These are phyloP conservation scores for Cuniculus paca DNA, from an alignment of 2,797 vertebrate species.

Conservation along the genomic window DNA sequence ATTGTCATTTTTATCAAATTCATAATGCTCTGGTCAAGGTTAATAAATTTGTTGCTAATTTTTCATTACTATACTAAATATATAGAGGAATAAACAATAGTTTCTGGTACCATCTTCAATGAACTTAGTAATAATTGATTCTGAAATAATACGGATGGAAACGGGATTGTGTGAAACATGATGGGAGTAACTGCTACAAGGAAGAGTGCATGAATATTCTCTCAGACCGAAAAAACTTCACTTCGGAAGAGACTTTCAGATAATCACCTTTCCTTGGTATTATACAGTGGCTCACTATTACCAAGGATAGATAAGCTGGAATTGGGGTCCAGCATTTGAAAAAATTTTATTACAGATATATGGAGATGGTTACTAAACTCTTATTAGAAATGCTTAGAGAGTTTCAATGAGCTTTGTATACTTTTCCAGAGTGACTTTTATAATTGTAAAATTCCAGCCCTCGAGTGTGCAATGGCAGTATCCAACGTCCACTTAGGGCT, in stretches of 20 bases:
- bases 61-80: conserved; percentile 49
- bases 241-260: background rate
- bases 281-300: background rate
- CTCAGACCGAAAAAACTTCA: background rate
- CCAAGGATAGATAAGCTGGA: background rate
- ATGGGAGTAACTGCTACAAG: background rate
- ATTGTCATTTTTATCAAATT: conserved; percentile 48
- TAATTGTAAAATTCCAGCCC: background rate
- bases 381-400: background rate
- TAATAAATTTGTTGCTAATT: conserved; percentile 61
- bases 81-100: background rate
- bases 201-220: background rate
- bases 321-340: background rate
- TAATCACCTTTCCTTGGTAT: background rate
- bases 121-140: conserved; percentile 38
- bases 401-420: conserved; percentile 9
- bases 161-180: background rate
- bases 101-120: conserved; percentile 30
- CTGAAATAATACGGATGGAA: background rate
- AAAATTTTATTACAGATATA: background rate
- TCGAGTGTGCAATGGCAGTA: background rate
- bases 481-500: background rate
- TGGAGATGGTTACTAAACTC: background rate
- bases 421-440: conserved; percentile 22
- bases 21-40: conserved; percentile 42